phyloP scores from a whole-genome alignment of 2,888 invertebrate species.

The Cerceris rybyensis region DNA sequence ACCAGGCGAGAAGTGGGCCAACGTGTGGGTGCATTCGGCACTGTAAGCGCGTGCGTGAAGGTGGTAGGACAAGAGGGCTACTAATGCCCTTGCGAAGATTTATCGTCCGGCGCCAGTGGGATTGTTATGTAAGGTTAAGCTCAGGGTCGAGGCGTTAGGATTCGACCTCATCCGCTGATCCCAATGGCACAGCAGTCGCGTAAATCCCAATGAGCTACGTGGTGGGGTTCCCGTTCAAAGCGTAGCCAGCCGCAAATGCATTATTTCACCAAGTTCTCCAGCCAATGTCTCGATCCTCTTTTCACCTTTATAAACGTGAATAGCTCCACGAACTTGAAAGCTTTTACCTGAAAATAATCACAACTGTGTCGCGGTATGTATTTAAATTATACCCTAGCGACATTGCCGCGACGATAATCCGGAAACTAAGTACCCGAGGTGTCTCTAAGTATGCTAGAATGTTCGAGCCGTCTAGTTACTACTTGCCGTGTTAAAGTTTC shows the following conservation, averaged over 20 bases:
- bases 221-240: not conserved
- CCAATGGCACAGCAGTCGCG: conserved; percentile 46
- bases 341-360: conserved; percentile 11
- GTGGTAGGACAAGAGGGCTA: conserved; percentile 32
- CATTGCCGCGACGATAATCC: conserved; percentile 15
- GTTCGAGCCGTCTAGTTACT: not conserved
- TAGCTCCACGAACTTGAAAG: not conserved
- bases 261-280: conserved; percentile 10
- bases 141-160: conserved; percentile 63
- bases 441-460: conserved; percentile 22
- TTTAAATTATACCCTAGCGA: conserved; percentile 16
- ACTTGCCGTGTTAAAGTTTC: conserved; percentile 14
- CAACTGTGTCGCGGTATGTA: not conserved
- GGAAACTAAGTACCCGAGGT: conserved; percentile 28
- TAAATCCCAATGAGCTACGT: conserved; percentile 54
- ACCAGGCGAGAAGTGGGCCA: conserved; percentile 33
- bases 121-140: conserved; percentile 66
- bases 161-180: conserved; percentile 49
- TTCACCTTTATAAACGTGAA: not conserved
- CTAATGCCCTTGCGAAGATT: conserved; percentile 59
- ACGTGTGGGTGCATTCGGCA: conserved; percentile 12
- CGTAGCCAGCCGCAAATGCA: conserved; percentile 12
- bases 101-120: conserved; percentile 50
- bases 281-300: conserved; percentile 31
- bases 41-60: conserved; percentile 3